Evolutionary conservation across 2,888 invertebrate species (phyloP).

Genomic region (Pteria penguin): DNA sequence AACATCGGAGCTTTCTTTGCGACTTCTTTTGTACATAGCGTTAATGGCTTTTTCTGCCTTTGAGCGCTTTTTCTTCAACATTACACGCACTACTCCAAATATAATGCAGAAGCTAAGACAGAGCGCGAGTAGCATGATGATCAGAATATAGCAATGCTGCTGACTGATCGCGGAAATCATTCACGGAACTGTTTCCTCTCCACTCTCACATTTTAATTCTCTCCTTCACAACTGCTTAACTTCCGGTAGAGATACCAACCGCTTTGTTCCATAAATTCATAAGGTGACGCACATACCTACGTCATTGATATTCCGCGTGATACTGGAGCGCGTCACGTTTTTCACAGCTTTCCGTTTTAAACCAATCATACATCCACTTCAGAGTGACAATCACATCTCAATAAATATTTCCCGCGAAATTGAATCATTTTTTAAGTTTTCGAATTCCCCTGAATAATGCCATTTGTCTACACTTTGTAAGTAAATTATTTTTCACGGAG

Average conservation of each 20-base stretch:
- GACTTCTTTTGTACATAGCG: not conserved
- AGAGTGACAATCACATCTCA: not conserved
- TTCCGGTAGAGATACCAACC: not conserved
- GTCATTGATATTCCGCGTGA: not conserved
- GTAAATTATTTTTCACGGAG: not conserved
- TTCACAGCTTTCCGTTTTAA: not conserved
- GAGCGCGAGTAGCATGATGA: not conserved
- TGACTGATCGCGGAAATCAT: not conserved
- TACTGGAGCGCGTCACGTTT: too few relatives aligned
- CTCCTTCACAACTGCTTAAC: not conserved
- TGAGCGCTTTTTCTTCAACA: not conserved
- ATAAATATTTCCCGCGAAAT: not conserved
- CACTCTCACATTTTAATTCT: not conserved
- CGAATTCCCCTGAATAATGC: not conserved
- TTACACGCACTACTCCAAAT: not conserved
- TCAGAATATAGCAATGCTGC: not conserved
- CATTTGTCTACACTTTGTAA: not conserved
- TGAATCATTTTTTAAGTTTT: not conserved
- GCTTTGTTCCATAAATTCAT: not conserved
- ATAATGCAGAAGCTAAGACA: not conserved
- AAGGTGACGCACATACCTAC: not conserved
- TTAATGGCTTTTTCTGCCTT: not conserved
- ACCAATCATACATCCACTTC: not conserved
- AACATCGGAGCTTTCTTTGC: too few relatives aligned
- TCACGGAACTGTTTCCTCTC: not conserved